Evolutionary conservation across 2,797 vertebrate genomes (phyloP), one percentile per base, ranked within the genome.

Genomic region (Petrocephalus schoutedeni): DNA sequence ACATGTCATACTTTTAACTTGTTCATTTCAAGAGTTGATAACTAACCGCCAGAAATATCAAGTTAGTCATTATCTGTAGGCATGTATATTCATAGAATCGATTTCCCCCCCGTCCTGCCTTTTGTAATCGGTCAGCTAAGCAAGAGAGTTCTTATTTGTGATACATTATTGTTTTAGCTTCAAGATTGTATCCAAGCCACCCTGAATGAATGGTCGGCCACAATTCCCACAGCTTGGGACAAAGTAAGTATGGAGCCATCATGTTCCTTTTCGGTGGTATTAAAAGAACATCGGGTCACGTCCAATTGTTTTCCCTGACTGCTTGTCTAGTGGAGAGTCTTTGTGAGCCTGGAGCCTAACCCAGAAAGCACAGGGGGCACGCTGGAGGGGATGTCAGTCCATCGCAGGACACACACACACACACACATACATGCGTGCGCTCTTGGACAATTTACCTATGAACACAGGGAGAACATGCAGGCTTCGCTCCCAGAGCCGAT

Each of bases 111-210:
- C n/a, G 14, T 77, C 6, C 16, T 2, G 7, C 32, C 36, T 77
- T 77, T 19, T 45, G 14, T 77, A 45, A 77, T 77, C 16, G 32
- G 14, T 19, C 36, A 77, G 71, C 71, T 77, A 77, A 77, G 32
- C 36, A n/a, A 45, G 71, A n/a, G 12, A 19, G 53, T 36, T 36
- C 84, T 86, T 6, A 41, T 16, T 58, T 85, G 21, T 23, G 12
- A 9, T 56, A n/a, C 51, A 54, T 84, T 77, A 45, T 64, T 9
- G 1, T 93, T 95, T 87, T 45, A 99, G 98, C 96, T 99, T 90
- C 96, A 96, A 90, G 98, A 99, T 92, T 99, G 98, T 93, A 97
- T 99, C 93, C 96, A 97, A 91, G 98, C 96, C 88, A 97, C 97
- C 0, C 93, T 99, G 91, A 97, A 93, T 83, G 97, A 98, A 57